Evolutionary conservation across 2,888 invertebrate species (phyloP).

Genomic region (Dolomedes plantarius): DNA sequence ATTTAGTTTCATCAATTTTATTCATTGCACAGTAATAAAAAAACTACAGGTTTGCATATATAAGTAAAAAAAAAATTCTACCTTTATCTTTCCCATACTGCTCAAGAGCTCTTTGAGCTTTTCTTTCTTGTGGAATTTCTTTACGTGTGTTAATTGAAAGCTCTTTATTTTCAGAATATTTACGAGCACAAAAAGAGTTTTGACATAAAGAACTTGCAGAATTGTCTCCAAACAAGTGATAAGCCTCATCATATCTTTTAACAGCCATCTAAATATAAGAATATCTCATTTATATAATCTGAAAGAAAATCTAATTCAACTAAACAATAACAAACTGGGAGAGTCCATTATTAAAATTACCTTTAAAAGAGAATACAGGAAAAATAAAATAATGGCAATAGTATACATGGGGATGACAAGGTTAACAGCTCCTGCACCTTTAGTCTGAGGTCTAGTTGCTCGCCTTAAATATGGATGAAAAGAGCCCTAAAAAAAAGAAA

Average conservation of each 20-base stretch:
- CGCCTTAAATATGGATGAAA: slow-evolving; percentile 58
- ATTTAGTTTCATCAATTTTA: no score
- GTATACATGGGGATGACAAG: slow-evolving; percentile 96
- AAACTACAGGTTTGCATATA: no score
- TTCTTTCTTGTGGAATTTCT: slow-evolving; percentile 54
- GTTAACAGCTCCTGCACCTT: slow-evolving; percentile 73
- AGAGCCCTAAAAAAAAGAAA: slow-evolving; percentile 32
- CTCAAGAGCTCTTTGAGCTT: slow-evolving; percentile 58
- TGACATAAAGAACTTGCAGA: slow-evolving; percentile 1
- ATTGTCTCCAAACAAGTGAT: neutral
- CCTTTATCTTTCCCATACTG: slow-evolving; percentile 70
- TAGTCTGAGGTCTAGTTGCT: slow-evolving; percentile 53
- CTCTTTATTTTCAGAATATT: slow-evolving; percentile 41
- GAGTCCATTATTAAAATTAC: no score
- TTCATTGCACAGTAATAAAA: no score
- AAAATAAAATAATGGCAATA: slow-evolving; percentile 96
- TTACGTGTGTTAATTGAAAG: slow-evolving; percentile 29
- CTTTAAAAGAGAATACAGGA: slow-evolving; percentile 96
- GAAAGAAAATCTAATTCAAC: no score
- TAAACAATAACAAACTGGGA: no score
- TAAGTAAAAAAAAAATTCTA: no score
- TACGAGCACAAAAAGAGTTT: slow-evolving; percentile 18
- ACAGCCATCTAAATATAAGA: slow-evolving; percentile 41
- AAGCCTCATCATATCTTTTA: slow-evolving; percentile 34
- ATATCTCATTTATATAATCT: no score